Evolutionary conservation across 2,797 vertebrate species (phyloP).

Genomic region (Mus caroli): DNA sequence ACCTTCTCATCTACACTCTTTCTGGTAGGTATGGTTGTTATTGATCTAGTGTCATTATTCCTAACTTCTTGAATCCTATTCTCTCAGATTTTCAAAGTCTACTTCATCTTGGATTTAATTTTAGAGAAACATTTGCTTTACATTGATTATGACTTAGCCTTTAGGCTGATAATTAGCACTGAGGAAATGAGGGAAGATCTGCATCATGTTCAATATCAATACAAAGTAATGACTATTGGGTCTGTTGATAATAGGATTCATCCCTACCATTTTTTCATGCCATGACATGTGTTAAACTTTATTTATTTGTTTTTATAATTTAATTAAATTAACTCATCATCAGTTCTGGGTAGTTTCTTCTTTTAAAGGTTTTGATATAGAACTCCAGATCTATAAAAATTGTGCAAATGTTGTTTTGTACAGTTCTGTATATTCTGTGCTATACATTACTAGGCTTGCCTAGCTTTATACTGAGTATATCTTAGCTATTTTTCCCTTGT

Average conservation of each 20-base stretch:
- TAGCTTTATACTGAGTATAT: not conserved
- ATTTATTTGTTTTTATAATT: not conserved
- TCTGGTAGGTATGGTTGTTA: not conserved
- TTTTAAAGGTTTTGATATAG: not conserved
- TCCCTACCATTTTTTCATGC: accelerated
- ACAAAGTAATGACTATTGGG: not conserved
- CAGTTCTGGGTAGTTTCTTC: not conserved
- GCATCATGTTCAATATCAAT: not conserved
- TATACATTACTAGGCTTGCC: not conserved
- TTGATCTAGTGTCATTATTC: not conserved
- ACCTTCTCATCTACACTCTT: not conserved
- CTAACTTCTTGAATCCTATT: not conserved
- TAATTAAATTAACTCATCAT: not conserved
- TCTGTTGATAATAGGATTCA: not conserved
- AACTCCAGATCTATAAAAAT: not conserved
- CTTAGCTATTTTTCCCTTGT: not conserved
- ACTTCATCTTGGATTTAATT: not conserved
- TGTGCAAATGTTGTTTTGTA: not conserved
- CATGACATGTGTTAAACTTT: not conserved
- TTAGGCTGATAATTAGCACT: not conserved
- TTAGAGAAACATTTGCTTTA: not conserved
- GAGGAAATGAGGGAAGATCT: not conserved
- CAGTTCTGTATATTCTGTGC: not conserved
- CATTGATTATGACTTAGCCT: not conserved
- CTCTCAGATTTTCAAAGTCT: not conserved